Evolutionary conservation across 2,888 invertebrate genomes (phyloP).

Genomic region (Strigamia maritima): DNA sequence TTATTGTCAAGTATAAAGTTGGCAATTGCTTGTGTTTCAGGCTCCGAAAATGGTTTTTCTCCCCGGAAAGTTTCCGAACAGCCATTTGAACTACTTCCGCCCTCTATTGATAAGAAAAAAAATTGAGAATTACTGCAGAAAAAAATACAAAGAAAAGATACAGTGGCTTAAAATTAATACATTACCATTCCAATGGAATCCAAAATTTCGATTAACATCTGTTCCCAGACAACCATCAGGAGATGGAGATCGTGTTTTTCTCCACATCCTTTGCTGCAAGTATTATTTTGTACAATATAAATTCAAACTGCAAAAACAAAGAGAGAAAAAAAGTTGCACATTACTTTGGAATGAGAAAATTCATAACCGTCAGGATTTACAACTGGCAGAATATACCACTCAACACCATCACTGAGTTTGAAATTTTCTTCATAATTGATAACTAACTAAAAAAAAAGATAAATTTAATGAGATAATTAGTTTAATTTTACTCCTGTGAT

Average conservation of each 20-base stretch:
- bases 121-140: background rate
- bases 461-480: too few species aligned
- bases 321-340: background rate
- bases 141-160: background rate
- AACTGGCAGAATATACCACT: slow-evolving; percentile 70
- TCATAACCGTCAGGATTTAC: slow-evolving; percentile 83
- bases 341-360: slow-evolving; percentile 65
- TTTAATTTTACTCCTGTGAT: too few species aligned
- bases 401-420: slow-evolving; percentile 59
- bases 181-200: slow-evolving; percentile 64
- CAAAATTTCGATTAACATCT: slow-evolving; percentile 74
- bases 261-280: slow-evolving; percentile 68
- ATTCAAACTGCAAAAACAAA: too few species aligned
- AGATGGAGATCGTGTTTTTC: slow-evolving; percentile 64
- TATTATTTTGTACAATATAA: too few species aligned
- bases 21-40: slow-evolving; percentile 65
- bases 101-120: slow-evolving; percentile 46
- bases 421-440: background rate
- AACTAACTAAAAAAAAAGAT: background rate
- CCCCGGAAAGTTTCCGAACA: slow-evolving; percentile 66
- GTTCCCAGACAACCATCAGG: slow-evolving; percentile 64
- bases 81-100: slow-evolving; percentile 55
- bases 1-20: slow-evolving; percentile 59
- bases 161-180: too few species aligned
- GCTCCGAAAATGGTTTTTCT: slow-evolving; percentile 65